Conservation (phyloP, 1,140 invertebrate species). For the Prorops nasuta region DNA sequence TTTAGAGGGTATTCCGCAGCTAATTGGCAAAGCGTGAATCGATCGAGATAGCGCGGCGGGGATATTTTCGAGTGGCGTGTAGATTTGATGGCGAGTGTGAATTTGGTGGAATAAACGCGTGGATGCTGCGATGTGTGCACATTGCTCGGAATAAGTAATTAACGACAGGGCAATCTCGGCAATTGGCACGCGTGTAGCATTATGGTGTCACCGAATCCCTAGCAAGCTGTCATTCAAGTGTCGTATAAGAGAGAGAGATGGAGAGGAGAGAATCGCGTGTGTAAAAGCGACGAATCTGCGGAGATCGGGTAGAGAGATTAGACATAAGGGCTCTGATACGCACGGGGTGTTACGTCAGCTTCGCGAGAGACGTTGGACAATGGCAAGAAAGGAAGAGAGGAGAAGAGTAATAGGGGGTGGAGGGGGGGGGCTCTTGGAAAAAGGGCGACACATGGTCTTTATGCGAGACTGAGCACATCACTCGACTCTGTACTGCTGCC, state of each 20-base stretch:
- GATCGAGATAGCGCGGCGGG: no score
- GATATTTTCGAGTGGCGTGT: background rate
- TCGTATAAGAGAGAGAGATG: slow-evolving; percentile 11
- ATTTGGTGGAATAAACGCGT: background rate
- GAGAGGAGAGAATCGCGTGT: background rate
- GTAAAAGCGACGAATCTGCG: background rate
- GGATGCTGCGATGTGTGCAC: background rate
- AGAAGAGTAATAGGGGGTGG: background rate
- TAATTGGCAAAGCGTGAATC: no score
- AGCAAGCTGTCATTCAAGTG: slow-evolving; percentile 45
- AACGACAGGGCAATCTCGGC: slow-evolving; percentile 27
- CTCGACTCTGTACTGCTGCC: no score
- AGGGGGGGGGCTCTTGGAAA: background rate
- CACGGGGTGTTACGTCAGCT: background rate
- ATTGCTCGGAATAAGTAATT: slow-evolving; percentile 31
- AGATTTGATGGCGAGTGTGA: background rate
- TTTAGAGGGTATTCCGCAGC: no score
- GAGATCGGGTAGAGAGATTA: background rate
- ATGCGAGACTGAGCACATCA: no score
- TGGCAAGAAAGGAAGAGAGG: background rate
- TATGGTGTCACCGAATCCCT: slow-evolving; percentile 37
- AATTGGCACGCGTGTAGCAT: slow-evolving; percentile 29
- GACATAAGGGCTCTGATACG: background rate
- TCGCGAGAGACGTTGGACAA: background rate
- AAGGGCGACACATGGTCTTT: no score